phyloP scores from a whole-genome alignment of 2,888 invertebrate species.

The Ellobium chinense region DNA sequence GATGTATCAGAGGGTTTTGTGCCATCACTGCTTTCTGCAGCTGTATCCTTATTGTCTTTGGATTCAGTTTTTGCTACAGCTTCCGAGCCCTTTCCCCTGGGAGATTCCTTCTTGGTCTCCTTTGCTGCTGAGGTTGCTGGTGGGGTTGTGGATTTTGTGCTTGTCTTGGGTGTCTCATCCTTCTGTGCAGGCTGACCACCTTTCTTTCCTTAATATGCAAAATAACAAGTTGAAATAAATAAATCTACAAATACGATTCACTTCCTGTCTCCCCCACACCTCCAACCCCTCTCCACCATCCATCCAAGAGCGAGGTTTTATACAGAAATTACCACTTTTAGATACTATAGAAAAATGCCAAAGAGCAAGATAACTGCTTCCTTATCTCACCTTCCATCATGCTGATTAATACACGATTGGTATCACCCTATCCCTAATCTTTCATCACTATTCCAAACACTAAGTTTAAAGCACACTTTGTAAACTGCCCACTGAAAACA shows the following conservation, averaged over 20 bases:
- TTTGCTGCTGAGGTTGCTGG: neutral
- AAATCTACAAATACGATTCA: neutral
- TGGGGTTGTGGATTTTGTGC: neutral
- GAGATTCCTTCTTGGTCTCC: neutral
- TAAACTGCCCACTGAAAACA: too few species aligned
- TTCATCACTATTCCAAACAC: too few species aligned
- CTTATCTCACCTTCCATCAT: too few species aligned
- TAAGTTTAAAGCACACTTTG: too few species aligned
- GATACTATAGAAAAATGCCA: too few species aligned
- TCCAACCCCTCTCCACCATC: too few species aligned
- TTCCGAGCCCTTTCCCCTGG: neutral
- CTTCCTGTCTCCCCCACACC: neutral
- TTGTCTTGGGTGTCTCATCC: neutral
- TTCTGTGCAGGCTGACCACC: neutral
- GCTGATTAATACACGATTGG: too few species aligned
- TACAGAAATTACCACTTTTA: too few species aligned
- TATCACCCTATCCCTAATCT: too few species aligned
- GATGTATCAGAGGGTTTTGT: neutral
- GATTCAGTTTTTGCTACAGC: neutral
- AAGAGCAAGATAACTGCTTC: too few species aligned
- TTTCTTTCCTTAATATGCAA: neutral
- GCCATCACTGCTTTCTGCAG: neutral
- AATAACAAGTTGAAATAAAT: neutral
- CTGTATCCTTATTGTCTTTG: neutral
- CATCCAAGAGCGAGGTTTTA: too few species aligned